These are phyloP conservation scores for Cherax destructor DNA, from an alignment of 1,140 invertebrate genomes.

Conservation along the genomic window DNA sequence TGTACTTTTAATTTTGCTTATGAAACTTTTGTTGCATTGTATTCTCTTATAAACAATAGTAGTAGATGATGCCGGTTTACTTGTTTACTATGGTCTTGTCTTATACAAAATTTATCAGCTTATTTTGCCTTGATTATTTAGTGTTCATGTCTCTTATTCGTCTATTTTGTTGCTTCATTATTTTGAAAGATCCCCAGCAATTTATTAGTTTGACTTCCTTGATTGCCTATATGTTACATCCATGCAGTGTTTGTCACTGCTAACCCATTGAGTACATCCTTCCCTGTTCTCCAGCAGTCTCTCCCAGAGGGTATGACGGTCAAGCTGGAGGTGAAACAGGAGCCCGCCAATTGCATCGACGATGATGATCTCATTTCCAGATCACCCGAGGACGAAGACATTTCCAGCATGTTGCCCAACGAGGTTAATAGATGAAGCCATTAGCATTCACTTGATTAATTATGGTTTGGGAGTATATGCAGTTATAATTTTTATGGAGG, in stretches of 20 bases:
- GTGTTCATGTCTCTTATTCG: background rate
- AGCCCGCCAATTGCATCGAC: slow-evolving; percentile 50
- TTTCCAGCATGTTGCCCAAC: slow-evolving; percentile 4
- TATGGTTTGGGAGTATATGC: background rate
- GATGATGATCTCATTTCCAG: slow-evolving; percentile 52
- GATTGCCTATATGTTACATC: slow-evolving; percentile 5
- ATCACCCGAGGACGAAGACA: slow-evolving; percentile 27
- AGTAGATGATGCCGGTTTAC: too few species aligned
- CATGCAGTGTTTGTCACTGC: background rate
- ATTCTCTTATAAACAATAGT: too few species aligned
- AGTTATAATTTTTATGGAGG: too few species aligned
- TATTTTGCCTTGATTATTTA: too few species aligned
- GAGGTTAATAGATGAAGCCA: slow-evolving; percentile 25
- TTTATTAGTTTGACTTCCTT: background rate
- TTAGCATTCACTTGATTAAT: background rate
- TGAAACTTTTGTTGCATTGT: too few species aligned
- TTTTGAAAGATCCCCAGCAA: background rate
- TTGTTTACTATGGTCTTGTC: too few species aligned
- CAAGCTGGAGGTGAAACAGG: slow-evolving; percentile 69
- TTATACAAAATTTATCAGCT: too few species aligned
- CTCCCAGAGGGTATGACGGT: slow-evolving; percentile 63
- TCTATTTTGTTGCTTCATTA: background rate
- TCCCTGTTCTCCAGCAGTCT: slow-evolving; percentile 56
- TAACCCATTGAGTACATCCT: background rate
- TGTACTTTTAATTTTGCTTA: too few species aligned